Base-by-base conservation (phyloP, 2,797 vertebrate species). In the Momotus momota region DNA sequence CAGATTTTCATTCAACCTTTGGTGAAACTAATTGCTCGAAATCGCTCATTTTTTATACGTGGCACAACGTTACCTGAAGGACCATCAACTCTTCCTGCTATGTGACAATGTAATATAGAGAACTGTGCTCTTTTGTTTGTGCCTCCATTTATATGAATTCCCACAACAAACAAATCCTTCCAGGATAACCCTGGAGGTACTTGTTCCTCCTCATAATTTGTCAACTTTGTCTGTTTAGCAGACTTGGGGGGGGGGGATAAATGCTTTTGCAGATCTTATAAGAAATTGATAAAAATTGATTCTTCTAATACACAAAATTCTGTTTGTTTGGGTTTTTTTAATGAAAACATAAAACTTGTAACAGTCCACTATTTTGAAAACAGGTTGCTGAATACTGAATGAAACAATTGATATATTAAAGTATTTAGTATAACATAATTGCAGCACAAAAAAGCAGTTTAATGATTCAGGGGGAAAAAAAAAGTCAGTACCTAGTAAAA, bases 61-160 rank as follows among this genome's bases (percentile, higher is more conserved):
- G 90, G 64, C 81, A 88, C 69, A 48, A 7, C 31, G 46, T 93
- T 89, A 93, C 75, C 92, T 93, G 81, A 75, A 92, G 92, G 92
- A 96, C 26, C 65, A 70, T 72, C 73, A 29, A 40, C 75, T 72
- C 57, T 65, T 92, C 41, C 74, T 65, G 43, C 2, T 7, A 4
- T 67, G 61, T 93, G 84, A 87, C 81, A 92, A 23, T 14, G 41
- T 89, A 57, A 78, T 82, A 58, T 3, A 89, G 48, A 73, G 41
- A 73, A 6, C 57, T 89, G 21, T 55, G n/a, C 29, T 64, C 38
- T 89, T 73, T 70, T 61, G 3, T 61, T 81, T 52, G 27, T 64
- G 9, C 78, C n/a, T 75, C 65, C 52, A 73, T 90, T 92, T 92
- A 15, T 73, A 38, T 80, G 52, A 90, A 97, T 89, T 89, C 70